These are phyloP conservation scores for Orthosia incerta DNA, from an alignment of 2,888 invertebrate species.

Conservation along the genomic window DNA sequence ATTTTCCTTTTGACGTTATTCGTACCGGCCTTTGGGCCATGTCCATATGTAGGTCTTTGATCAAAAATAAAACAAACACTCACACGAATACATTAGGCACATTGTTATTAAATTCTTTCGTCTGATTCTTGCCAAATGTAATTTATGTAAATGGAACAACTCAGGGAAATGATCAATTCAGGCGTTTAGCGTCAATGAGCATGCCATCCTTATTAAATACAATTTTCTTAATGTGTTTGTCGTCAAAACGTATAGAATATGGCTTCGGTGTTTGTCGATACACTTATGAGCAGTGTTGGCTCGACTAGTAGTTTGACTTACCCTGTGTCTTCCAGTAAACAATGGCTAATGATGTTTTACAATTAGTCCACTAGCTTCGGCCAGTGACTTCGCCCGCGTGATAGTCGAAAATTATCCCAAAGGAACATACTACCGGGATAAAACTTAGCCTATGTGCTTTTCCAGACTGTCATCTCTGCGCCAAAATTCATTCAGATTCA, in stretches of 20 bases:
- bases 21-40: background rate
- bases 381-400: no score
- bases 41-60: background rate
- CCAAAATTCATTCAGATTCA: no score
- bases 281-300: constrained; percentile 21
- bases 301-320: constrained; percentile 27
- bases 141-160: constrained; percentile 23
- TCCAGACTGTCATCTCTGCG: no score
- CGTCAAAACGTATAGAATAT: constrained; percentile 19
- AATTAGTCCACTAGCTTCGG: background rate
- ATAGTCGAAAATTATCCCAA: no score
- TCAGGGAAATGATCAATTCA: constrained; percentile 38
- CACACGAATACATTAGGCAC: background rate
- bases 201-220: background rate
- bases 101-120: constrained; percentile 25
- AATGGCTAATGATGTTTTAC: constrained; percentile 23
- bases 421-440: no score
- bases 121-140: constrained; percentile 23
- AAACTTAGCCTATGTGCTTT: no score
- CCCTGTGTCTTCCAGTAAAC: constrained; percentile 15
- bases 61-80: constrained; percentile 10
- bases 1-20: constrained; percentile 26
- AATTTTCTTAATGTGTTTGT: constrained; percentile 22
- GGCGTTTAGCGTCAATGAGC: constrained; percentile 28
- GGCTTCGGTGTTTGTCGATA: constrained; percentile 36